These are phyloP conservation scores for Cynodonichthys magdalenae DNA, from an alignment of 2,797 vertebrate genomes.

Conservation along the genomic window DNA sequence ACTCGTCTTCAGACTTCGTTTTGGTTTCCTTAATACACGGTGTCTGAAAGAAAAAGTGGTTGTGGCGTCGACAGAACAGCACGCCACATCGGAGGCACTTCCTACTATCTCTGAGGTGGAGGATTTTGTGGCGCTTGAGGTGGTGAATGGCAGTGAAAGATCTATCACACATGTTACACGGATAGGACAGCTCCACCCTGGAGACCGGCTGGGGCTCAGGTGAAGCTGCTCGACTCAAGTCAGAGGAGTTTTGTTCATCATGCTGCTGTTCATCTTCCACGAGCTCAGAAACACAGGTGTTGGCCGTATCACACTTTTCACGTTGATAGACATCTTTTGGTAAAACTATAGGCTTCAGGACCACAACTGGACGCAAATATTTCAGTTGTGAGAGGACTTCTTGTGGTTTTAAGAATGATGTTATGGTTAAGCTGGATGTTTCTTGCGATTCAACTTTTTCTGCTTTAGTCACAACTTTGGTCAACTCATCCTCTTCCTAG, in stretches of 20 bases:
- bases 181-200: constrained; percentile 39
- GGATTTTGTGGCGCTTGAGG: constrained; percentile 76
- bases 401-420: neutral
- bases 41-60: constrained; percentile 14
- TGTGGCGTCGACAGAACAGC: constrained; percentile 75
- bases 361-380: constrained; percentile 29
- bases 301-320: constrained; percentile 40
- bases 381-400: neutral
- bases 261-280: constrained; percentile 54
- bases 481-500: constrained; percentile 31
- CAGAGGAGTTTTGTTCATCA: constrained; percentile 13
- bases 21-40: neutral
- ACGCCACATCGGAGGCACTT: constrained; percentile 70
- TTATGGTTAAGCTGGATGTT: neutral
- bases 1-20: neutral
- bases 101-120: constrained; percentile 73
- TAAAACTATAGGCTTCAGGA: constrained; percentile 25
- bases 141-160: constrained; percentile 59
- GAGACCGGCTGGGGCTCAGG: constrained; percentile 28
- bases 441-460: constrained; percentile 5
- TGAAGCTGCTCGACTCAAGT: constrained; percentile 1
- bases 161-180: constrained; percentile 72
- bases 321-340: constrained; percentile 37
- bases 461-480: constrained; percentile 1
- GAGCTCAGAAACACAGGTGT: constrained; percentile 23